Conservation (phyloP, 92 coral and sea anemone genomes). For the Heteractis magnifica region DNA sequence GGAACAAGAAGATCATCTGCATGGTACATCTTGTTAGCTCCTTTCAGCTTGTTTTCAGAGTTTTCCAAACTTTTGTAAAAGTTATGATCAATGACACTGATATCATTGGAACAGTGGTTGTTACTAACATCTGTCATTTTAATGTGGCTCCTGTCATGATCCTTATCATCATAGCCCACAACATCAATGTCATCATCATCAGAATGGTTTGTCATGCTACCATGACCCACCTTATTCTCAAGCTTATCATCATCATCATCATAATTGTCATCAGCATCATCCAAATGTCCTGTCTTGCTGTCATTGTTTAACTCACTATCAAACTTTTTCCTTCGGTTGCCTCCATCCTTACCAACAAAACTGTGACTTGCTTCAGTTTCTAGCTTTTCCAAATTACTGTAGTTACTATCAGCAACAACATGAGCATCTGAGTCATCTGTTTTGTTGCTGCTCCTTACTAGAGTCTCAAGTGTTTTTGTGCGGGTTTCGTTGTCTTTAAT, state of each 20-base stretch:
- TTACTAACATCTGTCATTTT: not conserved
- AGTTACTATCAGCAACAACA: not conserved
- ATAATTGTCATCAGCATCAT: not conserved
- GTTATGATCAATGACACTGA: no score
- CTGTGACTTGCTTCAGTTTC: not conserved
- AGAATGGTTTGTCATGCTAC: not conserved
- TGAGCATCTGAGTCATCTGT: not conserved
- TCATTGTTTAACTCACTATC: not conserved
- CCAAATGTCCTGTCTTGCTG: not conserved
- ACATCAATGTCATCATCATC: not conserved
- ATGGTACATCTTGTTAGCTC: no score
- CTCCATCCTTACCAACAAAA: not conserved
- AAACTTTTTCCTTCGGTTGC: not conserved
- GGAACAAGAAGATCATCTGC: no score
- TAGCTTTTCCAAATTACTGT: not conserved
- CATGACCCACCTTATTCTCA: not conserved
- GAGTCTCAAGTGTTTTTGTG: not conserved
- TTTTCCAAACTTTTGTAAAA: no score
- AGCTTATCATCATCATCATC: not conserved
- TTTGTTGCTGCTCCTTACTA: not conserved
- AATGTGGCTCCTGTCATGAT: not conserved
- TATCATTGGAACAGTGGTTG: no score
- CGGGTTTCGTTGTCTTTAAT: not conserved
- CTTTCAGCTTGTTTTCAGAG: no score
- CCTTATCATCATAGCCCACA: not conserved